phyloP scores from a whole-genome alignment of 1,140 invertebrate genomes.

The Ladona fulva region DNA sequence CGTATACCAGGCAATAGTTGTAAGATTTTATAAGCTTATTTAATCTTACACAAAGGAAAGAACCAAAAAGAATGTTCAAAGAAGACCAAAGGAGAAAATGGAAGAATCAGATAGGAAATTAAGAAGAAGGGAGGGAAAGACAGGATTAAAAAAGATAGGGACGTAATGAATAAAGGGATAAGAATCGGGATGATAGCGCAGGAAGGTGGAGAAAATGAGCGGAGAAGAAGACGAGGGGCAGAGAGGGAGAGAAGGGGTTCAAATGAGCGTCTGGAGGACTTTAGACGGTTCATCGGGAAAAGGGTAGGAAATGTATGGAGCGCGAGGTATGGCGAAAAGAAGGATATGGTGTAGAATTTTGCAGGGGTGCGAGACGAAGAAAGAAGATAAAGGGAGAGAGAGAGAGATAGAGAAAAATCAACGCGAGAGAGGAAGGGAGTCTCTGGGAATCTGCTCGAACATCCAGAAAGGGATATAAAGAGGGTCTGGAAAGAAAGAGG shows the following conservation, averaged over 20 bases:
- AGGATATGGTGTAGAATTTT: not conserved
- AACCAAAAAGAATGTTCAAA: too few relatives aligned
- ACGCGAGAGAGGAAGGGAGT: not conserved
- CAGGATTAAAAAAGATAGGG: too few relatives aligned
- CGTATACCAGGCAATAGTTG: too few relatives aligned
- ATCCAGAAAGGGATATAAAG: not conserved
- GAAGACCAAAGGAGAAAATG: not conserved
- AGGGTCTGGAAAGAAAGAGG: not conserved
- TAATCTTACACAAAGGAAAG: too few relatives aligned
- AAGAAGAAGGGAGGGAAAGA: too few relatives aligned
- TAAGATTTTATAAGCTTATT: too few relatives aligned
- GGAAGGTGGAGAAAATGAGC: not conserved
- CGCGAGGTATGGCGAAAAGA: not conserved
- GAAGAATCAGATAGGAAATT: not conserved
- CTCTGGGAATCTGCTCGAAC: not conserved
- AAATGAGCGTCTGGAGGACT: not conserved
- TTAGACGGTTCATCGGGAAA: not conserved
- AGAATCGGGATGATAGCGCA: not conserved
- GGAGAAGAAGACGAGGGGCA: too few relatives aligned
- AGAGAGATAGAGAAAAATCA: not conserved
- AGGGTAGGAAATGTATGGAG: not conserved
- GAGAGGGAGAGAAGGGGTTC: not conserved
- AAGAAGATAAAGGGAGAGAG: not conserved
- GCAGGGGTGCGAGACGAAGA: not conserved
- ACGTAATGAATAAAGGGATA: not conserved